Evolutionary conservation across 2,797 vertebrate species (phyloP), one percentile per base, ranked within the genome.

Genomic region (Pelobates cultripes): DNA sequence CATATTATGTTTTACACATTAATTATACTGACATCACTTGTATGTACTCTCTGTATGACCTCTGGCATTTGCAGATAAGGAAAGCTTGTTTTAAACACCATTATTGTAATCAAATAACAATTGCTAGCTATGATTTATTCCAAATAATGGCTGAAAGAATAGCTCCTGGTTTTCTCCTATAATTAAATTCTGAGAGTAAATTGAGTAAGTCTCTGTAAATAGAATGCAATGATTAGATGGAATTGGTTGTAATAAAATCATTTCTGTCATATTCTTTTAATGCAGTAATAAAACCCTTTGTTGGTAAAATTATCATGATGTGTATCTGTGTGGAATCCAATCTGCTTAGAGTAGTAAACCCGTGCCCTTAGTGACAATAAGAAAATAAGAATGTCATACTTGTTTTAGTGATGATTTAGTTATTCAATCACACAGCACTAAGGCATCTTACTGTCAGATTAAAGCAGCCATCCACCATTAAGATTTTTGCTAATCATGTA

Each of bases 31-130:
- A 45, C 51, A 73, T 82, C 45, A 67, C 43, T 63, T 57, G 15
- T 42, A 63, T 73, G 43, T 71, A 73, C 57, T 57, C 43, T 68
- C 42, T 60, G 75, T 41, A 61, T 77, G 81, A 78, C 75, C 81
- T 71, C 75, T 82, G 75, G 75, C 81, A 82, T 82, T 69, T 70
- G 42, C 47, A 78, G 75, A 82, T 82, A 77, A 82, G 75, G 64
- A 51, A 77, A 68, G 42, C 63, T 73, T 82, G 70, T 82, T 60
- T 51, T 78, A 78, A 67, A 57, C 75, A 73, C 61, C 63, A 82
- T 71, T 66, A 82, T 77, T 78, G 75, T 78, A 82, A 82, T 82
- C 61, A 77, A 78, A 82, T 73, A 82, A 82, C 70, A 78, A 82
- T 73, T 78, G 70, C 75, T 61, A 45, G 55, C 61, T 82, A 77